Base-by-base conservation (phyloP, 2,113 vertebrate genomes). In the Corythaeola cristata region DNA sequence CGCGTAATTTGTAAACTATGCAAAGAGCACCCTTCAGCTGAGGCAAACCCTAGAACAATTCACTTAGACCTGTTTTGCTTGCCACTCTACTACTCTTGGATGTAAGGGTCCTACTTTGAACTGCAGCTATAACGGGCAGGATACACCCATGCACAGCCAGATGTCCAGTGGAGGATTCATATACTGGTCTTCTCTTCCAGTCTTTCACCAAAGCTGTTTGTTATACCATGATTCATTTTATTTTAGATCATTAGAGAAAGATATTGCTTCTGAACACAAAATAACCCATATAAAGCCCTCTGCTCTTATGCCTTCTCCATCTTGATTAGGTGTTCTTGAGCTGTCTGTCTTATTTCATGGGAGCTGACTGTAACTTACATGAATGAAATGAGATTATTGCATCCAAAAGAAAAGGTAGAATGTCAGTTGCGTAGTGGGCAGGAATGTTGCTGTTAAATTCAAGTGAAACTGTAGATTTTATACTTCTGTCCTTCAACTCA, bases 1-100 rank as follows among this genome's bases (percentile, higher is more conserved):
- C 4, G 2, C 20, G 8, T 87, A 91, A 92, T 95, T 95, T 96
- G 76, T 95, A 73, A 95, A 56, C 92, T 89, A 76, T 62, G 84
- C 49, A 45, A 77, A 89, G 69, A 91, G 66, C 69, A 93, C 77
- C 37, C 77, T 95, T 69, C 81, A 93, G 74, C 67, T 4, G 24
- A 85, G 50, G 39, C 69, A 92, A 89, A 67, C 26, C 17, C 80
- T 75, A 4, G 3, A 84, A 87, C 6, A n/a, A 33, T 60, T 85
- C 35, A 4, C 55, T 88, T 67, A 79, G 68, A 78, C 58, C 21
- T 58, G 20, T 45, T 82, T 88, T 93, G 21, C 77, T 83, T 88
- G 79, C 39, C 32, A 13, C 53, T 67, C 44, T 58, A 30, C 32
- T 19, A 15, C 26, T 63, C 24, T 35, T 75, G 78, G 55, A 33